Base-by-base conservation (phyloP, 1,140 invertebrate species). In the Papilio glaucus region DNA sequence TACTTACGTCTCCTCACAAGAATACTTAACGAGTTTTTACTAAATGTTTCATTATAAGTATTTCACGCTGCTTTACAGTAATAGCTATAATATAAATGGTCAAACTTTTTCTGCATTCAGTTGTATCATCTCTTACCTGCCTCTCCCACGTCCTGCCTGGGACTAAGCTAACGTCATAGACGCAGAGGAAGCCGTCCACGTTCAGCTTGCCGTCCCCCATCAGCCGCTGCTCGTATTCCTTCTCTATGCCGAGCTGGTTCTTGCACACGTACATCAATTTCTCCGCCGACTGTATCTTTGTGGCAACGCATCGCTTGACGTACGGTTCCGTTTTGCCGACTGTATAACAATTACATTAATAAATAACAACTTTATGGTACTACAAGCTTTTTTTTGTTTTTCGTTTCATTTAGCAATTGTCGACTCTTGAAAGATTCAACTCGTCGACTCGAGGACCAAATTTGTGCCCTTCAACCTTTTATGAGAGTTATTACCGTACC, bases 201-300 rank as follows among this genome's bases (percentile, higher is more conserved):
- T 95, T 96, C 29, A 99, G 94, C 85, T 98, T 97, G 8, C 98
- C 99, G 86, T 99, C 98, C 0, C 98, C 98, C 88, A 99, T 94
- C 24, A 98, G 94, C 91, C 97, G 97, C 91, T 99, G 98, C 82
- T 99, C 98, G 89, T 98, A 99, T 87, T 99, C 98, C 90, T 98
- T 98, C 91, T 99, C 98, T 79, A 98, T 97, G 89, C 98, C 98
- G 83, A 99, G 94, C 88, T 99, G 98, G 94, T 99, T 99, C 94
- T 99, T 99, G 94, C 98, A 99, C 84, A 99, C 99, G 85, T 99
- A 99, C 98, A 99, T 99, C 13, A 99, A 94, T 87, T 99, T 99
- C 93, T 99, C 98, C 0, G 98, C 98, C 0, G 98, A 99, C 74
- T 97, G 96, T 8, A 99, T 95, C 87, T 98, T 98, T 0, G 97